Conservation (phyloP, 2,888 invertebrate species). For the Pecten maximus region DNA sequence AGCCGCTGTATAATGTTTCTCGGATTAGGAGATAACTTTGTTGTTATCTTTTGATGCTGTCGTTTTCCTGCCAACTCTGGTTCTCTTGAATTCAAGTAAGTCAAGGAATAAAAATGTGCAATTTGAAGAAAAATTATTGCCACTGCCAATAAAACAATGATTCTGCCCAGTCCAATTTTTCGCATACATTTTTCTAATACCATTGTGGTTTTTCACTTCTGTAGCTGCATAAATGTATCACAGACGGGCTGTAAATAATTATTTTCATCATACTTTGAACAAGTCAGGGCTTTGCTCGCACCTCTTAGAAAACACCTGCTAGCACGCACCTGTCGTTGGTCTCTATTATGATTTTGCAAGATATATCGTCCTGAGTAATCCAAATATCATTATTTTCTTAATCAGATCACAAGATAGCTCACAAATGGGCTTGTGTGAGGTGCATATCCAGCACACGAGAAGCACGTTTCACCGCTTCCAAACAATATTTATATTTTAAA, state of each 20-base stretch:
- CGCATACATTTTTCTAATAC: conserved; percentile 28
- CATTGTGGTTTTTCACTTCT: not conserved
- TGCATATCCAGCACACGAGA: not conserved
- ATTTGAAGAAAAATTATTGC: conserved; percentile 68
- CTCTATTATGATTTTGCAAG: not conserved
- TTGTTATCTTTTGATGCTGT: not conserved
- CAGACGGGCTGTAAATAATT: too few species aligned
- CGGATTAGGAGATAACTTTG: not conserved
- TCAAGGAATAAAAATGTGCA: conserved; percentile 61
- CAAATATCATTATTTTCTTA: not conserved
- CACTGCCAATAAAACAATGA: conserved; percentile 66
- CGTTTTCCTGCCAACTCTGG: not conserved
- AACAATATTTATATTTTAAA: not conserved
- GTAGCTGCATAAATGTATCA: not conserved
- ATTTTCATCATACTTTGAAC: too few species aligned
- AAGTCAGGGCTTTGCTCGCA: not conserved
- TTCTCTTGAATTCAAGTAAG: not conserved
- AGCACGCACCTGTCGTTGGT: not conserved
- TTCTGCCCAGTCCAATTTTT: conserved; percentile 57
- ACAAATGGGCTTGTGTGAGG: not conserved
- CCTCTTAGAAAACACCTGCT: not conserved
- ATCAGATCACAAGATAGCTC: not conserved
- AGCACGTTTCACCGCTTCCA: not conserved
- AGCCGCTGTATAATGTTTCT: conserved; percentile 59
- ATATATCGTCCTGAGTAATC: not conserved